A percentile compares a stretch with the other conserved stretches of the same genome.
These are phyloP conservation scores for Saccostrea echinata DNA, from an alignment of 1,140 invertebrate species.

Conservation along the genomic window DNA sequence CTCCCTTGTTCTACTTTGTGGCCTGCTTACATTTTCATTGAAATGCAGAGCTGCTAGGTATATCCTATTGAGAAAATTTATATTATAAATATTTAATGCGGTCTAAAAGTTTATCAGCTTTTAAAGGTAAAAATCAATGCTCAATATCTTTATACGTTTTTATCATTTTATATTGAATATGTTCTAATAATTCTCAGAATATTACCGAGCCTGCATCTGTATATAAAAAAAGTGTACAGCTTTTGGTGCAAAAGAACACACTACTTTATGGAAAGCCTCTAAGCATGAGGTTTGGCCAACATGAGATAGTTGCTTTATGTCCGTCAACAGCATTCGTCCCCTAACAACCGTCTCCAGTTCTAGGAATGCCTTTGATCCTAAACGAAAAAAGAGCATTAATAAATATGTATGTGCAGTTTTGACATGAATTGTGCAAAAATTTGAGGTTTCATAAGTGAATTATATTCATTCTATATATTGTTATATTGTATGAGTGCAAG, in stretches of 20 bases:
- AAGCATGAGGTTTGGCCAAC: constrained; percentile 10
- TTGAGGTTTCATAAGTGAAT: too few species aligned
- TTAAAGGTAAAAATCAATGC: too few species aligned
- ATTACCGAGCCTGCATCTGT: neutral
- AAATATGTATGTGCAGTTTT: too few species aligned
- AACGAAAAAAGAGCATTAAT: neutral
- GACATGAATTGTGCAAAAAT: too few species aligned
- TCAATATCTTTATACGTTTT: too few species aligned
- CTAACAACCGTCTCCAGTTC: constrained; percentile 19
- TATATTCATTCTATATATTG: too few species aligned
- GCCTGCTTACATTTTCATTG: constrained; percentile 59
- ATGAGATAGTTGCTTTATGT: constrained; percentile 35
- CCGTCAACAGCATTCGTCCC: neutral
- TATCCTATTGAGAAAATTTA: constrained; percentile 20
- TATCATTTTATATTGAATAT: too few species aligned
- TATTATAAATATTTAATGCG: too few species aligned
- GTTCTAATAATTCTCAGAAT: too few species aligned
- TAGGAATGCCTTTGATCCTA: constrained; percentile 16
- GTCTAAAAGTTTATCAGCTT: too few species aligned
- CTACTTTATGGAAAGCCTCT: constrained; percentile 34
- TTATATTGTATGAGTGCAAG: too few species aligned
- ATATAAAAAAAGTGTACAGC: constrained; percentile 32
- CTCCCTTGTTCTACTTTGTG: constrained; percentile 41
- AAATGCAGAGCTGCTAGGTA: constrained; percentile 56
- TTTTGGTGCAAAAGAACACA: constrained; percentile 34